Evolutionary conservation across 2,888 invertebrate genomes (phyloP), one percentile per base, ranked within the genome.

Genomic region (Bombylius discolor): DNA sequence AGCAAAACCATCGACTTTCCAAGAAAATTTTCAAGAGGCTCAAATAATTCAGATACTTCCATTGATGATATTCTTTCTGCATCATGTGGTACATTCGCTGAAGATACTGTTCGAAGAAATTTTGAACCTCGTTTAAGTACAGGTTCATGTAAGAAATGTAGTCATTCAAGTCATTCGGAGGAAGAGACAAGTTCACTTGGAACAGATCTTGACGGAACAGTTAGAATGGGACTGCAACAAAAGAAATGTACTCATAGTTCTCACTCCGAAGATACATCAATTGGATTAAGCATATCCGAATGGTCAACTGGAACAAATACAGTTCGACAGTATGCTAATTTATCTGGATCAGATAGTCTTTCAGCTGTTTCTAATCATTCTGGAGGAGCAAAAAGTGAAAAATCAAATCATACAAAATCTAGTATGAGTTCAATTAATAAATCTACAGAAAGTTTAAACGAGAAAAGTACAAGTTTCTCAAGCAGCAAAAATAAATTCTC

Each of bases 281-380:
- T 89, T 68, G 89, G 89, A 23, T 74, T 90, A 39, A 89, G 89
- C 66, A 84, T 89, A 65, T 89, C 89, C 4, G 90, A 91, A 66
- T 90, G 89, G 89, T 89, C 89, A 0, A 89, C 89, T 45, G 89
- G 89, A 53, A 89, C 89, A 0, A 89, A 87, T 62, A 89, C 89
- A 0, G 89, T 89, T 1, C 81, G 85, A 1, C 85, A 89, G 67
- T 89, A 85, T 64, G 85, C 84, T 49, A 86, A 85, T 73, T 76
- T 85, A 39, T 85, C 85, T 0, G 85, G 84, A 36, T 82, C 82
- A 11, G 82, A 82, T 66, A 82, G 82, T 66, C 75, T 81, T 7
- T 75, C 76, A 1, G 72, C 72, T 5, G 75, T 76, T 46, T 81
- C 81, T 0, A 81, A 77, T 23, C 78, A 81, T 13, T 82, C 82